These are phyloP conservation scores for Melospiza georgiana DNA, from an alignment of 2,113 vertebrate genomes.

Conservation along the genomic window DNA sequence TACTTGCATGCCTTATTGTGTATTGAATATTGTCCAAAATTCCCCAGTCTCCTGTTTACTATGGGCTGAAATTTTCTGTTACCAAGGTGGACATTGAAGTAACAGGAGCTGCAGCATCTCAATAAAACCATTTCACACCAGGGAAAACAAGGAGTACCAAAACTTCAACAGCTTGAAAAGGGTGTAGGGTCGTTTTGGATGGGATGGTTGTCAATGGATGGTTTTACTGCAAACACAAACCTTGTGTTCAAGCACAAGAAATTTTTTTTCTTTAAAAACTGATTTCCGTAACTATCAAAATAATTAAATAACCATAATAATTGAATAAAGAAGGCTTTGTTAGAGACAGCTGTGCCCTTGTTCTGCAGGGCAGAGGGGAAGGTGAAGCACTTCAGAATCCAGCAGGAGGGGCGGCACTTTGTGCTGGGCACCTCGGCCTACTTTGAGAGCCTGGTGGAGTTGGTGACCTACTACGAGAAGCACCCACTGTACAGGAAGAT, in stretches of 20 bases:
- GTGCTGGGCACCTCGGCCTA: slow-evolving; percentile 91
- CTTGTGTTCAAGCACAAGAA: neutral
- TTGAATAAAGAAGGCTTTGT: neutral
- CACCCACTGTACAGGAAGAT: slow-evolving; percentile 93
- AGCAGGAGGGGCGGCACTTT: slow-evolving; percentile 85
- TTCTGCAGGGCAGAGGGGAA: slow-evolving; percentile 87
- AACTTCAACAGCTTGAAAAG: neutral
- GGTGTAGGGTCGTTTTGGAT: neutral
- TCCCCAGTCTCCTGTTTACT: neutral
- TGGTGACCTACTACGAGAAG: slow-evolving; percentile 91
- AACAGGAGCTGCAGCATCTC: neutral
- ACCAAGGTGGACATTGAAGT: neutral
- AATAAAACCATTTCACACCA: neutral
- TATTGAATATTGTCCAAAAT: neutral
- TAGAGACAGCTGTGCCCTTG: neutral
- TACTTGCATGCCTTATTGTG: neutral
- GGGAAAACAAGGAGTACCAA: neutral
- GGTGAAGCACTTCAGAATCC: slow-evolving; percentile 95
- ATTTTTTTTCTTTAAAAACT: neutral
- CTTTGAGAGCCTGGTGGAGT: slow-evolving; percentile 92
- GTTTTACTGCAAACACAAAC: neutral
- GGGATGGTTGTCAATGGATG: neutral
- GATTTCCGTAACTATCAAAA: neutral
- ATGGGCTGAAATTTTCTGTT: neutral
- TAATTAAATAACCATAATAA: neutral